phyloP scores from a whole-genome alignment of 2,113 vertebrate genomes.

The Sisor rabdophorus region DNA sequence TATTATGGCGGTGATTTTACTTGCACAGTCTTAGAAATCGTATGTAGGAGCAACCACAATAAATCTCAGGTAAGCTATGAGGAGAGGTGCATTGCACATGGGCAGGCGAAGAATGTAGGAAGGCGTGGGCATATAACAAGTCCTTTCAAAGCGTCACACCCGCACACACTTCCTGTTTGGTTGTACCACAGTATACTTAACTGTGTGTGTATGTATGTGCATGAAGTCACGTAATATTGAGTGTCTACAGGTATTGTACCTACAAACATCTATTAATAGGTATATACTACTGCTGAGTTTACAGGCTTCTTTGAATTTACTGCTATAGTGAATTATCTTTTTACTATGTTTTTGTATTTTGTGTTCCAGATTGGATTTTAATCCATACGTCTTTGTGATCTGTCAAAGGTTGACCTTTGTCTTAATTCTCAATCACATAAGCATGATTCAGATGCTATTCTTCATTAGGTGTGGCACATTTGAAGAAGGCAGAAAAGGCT shows the following conservation, averaged over 20 bases:
- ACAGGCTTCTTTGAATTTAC: background rate
- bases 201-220: constrained; percentile 10
- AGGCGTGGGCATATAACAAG: constrained; percentile 13
- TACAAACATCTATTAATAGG: constrained; percentile 2
- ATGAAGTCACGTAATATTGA: constrained; percentile 5
- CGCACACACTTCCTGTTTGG: constrained; percentile 34
- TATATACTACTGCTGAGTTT: background rate
- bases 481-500: constrained; percentile 1
- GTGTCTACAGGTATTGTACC: constrained; percentile 2
- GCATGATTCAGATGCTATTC: constrained; percentile 29
- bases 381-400: background rate
- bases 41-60: constrained; percentile 4
- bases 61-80: constrained; percentile 25
- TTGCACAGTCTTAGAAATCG: background rate
- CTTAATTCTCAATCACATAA: constrained; percentile 28
- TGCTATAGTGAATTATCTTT: background rate
- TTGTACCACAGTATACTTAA: constrained; percentile 1
- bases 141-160: constrained; percentile 25
- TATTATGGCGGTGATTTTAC: background rate
- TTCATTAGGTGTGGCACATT: constrained; percentile 19
- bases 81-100: background rate
- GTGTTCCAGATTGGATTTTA: background rate
- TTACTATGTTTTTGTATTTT: background rate
- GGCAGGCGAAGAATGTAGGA: constrained; percentile 26
- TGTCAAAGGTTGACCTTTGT: constrained; percentile 9